Percentiles rank a stretch among this genome's conserved stretches.
Evolutionary conservation across 1,140 invertebrate genomes (phyloP).

Genomic region (Metaphire vulgaris): DNA sequence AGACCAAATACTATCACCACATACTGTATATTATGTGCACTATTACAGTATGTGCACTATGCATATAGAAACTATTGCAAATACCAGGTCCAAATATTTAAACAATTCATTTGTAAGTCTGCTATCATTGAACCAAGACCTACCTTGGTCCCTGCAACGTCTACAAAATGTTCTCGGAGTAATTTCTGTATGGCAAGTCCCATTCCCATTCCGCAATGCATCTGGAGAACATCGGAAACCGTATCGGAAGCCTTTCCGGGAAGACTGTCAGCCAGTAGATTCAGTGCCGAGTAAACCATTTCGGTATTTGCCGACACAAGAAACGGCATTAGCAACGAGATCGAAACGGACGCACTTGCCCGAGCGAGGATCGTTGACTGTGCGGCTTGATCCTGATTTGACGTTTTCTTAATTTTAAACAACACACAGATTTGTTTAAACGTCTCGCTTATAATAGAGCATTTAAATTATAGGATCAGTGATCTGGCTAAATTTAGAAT

Average conservation of each 20-base stretch:
- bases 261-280: not conserved
- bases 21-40: no score
- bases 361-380: not conserved
- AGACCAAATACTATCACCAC: no score
- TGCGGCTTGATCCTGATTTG: not conserved
- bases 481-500: no score
- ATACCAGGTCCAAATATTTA: no score
- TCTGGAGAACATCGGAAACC: not conserved
- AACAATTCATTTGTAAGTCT: no score
- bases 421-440: no score
- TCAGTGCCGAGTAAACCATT: not conserved
- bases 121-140: no score
- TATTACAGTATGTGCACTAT: no score
- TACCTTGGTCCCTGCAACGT: not conserved
- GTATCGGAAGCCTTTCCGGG: not conserved
- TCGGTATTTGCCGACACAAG: not conserved
- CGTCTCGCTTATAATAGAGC: no score
- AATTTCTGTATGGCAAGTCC: not conserved
- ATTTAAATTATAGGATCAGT: no score
- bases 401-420: not conserved
- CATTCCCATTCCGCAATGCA: not conserved
- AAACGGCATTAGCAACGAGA: not conserved
- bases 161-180: not conserved
- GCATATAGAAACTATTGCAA: no score
- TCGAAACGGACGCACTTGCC: not conserved